These are phyloP conservation scores for Seison nebaliae DNA, from an alignment of 1,140 invertebrate species.

Conservation along the genomic window DNA sequence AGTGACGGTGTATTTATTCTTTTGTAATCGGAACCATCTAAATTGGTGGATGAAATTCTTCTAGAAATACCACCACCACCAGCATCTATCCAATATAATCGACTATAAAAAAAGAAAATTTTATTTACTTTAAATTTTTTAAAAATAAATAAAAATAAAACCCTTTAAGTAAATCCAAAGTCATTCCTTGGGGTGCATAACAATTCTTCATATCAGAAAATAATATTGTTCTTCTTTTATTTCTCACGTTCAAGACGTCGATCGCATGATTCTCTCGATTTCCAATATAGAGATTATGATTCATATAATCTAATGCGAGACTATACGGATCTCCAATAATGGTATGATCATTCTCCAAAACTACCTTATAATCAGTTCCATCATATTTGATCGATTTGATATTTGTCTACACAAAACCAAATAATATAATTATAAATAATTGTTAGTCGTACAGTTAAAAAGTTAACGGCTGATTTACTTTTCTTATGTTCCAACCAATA, in stretches of 20 bases:
- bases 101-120: slow-evolving; percentile 27
- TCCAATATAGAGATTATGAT: slow-evolving; percentile 70
- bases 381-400: slow-evolving; percentile 53
- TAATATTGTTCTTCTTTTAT: slow-evolving; percentile 14
- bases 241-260: slow-evolving; percentile 45
- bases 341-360: slow-evolving; percentile 38
- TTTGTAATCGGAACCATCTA: slow-evolving; percentile 57
- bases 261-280: slow-evolving; percentile 68
- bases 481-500: slow-evolving; percentile 4
- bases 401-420: slow-evolving; percentile 40
- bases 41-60: slow-evolving; percentile 67
- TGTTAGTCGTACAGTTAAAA: not conserved
- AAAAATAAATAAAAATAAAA: no score
- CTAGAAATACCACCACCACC: slow-evolving; percentile 60
- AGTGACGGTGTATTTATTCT: slow-evolving; percentile 37
- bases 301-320: slow-evolving; percentile 80
- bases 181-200: slow-evolving; percentile 8
- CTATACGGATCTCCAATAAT: slow-evolving; percentile 64
- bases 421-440: slow-evolving; percentile 9
- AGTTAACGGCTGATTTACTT: slow-evolving; percentile 15
- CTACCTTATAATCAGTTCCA: slow-evolving; percentile 56
- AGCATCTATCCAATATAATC: slow-evolving; percentile 78
- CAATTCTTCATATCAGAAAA: slow-evolving; percentile 1
- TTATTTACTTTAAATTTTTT: not conserved
- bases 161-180: slow-evolving; percentile 1